These are phyloP conservation scores for Spheniscus mendiculus DNA, from an alignment of 2,113 vertebrate genomes.

Conservation along the genomic window DNA sequence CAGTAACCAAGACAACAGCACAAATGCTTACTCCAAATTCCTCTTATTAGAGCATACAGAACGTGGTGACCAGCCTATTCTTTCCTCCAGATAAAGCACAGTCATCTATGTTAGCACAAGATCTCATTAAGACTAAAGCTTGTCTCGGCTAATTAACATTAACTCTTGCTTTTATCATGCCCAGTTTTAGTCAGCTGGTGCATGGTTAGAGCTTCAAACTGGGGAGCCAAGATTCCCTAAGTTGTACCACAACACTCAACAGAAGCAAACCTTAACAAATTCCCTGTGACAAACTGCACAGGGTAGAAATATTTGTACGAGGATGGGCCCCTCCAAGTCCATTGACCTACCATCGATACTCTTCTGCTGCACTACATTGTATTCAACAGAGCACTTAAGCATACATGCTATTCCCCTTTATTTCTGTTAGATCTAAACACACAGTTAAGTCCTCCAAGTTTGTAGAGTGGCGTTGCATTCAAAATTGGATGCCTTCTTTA, in stretches of 20 bases:
- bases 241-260: neutral
- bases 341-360: neutral
- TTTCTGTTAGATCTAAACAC: neutral
- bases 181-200: neutral
- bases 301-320: neutral
- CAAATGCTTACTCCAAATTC: neutral
- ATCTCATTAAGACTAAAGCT: neutral
- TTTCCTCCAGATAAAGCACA: neutral
- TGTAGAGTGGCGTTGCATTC: neutral
- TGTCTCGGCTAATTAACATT: neutral
- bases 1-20: conserved; percentile 8
- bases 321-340: neutral
- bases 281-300: neutral
- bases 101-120: neutral
- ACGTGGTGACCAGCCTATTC: neutral
- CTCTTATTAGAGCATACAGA: neutral
- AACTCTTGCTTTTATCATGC: neutral
- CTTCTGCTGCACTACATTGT: neutral
- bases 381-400: neutral
- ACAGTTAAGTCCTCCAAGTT: neutral
- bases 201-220: neutral
- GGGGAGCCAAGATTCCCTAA: neutral
- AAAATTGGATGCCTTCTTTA: neutral
- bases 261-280: neutral
- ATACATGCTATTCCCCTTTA: neutral